Evolutionary conservation across 2,113 vertebrate genomes (phyloP).

Genomic region (Corydoras maculifer): DNA sequence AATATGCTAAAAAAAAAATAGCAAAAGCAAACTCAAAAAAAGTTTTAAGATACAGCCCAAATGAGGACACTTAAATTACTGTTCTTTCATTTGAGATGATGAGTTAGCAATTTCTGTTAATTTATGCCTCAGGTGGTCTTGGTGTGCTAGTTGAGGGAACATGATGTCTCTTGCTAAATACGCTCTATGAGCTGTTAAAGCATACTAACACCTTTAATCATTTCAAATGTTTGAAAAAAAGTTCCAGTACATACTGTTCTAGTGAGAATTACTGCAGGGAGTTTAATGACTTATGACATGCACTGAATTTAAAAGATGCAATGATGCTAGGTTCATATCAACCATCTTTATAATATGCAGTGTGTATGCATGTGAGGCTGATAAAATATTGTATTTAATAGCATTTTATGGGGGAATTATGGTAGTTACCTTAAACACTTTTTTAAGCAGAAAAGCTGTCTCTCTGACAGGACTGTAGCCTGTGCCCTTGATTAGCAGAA

Average conservation of each 20-base stretch:
- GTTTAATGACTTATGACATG: neutral
- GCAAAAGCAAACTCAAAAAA: too few species aligned
- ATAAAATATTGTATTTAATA: too few species aligned
- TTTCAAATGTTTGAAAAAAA: neutral
- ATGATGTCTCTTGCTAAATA: neutral
- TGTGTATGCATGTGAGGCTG: too few species aligned
- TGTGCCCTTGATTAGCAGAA: conserved; percentile 28
- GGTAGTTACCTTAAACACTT: neutral
- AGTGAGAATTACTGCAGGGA: neutral
- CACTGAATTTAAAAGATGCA: neutral
- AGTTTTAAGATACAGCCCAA: too few species aligned
- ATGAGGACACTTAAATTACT: neutral
- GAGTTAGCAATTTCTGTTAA: neutral
- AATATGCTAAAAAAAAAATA: too few species aligned
- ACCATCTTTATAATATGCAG: too few species aligned
- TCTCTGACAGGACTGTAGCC: neutral
- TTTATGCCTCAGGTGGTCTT: neutral
- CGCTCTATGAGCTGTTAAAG: neutral
- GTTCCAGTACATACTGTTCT: neutral
- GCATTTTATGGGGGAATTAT: too few species aligned
- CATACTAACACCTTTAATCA: conserved; percentile 19
- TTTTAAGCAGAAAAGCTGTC: neutral
- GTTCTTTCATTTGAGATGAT: neutral
- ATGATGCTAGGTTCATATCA: too few species aligned
- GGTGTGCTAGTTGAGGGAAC: conserved; percentile 6